A percentile compares a stretch with the other conserved stretches of the same genome.
Conservation (phyloP, 1,140 invertebrate genomes). For the Diabrotica undecimpunctata region DNA sequence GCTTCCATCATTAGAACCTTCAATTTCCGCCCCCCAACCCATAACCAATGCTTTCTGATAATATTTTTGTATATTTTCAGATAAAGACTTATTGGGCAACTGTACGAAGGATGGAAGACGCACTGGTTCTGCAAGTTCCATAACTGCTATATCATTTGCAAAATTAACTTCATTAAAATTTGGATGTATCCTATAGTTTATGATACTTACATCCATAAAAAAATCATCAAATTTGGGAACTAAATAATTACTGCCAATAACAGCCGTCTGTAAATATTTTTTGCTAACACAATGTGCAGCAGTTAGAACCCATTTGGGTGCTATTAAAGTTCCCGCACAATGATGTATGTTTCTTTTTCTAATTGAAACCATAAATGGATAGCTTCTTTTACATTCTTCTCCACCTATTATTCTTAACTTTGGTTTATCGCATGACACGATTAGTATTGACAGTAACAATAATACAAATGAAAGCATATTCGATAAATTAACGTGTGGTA, state of each 20-base stretch:
- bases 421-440: no score
- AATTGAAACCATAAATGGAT: not conserved
- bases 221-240: not conserved
- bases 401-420: not conserved
- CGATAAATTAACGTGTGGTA: no score
- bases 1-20: not conserved
- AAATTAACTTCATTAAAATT: not conserved
- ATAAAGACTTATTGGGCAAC: conserved; percentile 2
- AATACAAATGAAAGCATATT: no score
- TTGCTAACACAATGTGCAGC: not conserved
- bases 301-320: not conserved
- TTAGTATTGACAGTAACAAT: no score
- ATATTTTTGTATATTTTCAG: not conserved
- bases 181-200: not conserved
- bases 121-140: conserved; percentile 9
- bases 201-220: not conserved
- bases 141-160: conserved; percentile 20
- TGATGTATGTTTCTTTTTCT: not conserved
- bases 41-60: conserved; percentile 19
- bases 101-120: conserved; percentile 7
- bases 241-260: not conserved
- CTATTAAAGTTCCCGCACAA: not conserved
- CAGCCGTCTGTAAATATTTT: not conserved
- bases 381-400: not conserved
- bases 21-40: conserved; percentile 18